Conservation (phyloP, 2,797 vertebrate genomes). For the Coccyzus lansbergi region DNA sequence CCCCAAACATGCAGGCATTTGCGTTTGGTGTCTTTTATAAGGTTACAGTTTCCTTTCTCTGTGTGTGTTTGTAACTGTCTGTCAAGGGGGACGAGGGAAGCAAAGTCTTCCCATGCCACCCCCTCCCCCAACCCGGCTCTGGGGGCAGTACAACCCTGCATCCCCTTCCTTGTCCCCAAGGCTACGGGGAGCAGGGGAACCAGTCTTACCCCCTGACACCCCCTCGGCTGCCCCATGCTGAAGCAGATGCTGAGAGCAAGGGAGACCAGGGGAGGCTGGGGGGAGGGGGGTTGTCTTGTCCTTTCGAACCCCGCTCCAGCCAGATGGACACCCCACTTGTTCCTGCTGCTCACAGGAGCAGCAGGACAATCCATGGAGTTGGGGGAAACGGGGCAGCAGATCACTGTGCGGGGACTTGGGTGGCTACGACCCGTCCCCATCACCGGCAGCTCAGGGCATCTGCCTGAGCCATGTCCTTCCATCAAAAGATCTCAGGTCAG, state of each 20-base stretch:
- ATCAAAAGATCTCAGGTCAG: constrained; percentile 10
- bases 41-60: constrained; percentile 61
- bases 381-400: not conserved
- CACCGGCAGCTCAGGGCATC: not conserved
- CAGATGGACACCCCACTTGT: not conserved
- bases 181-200: not conserved
- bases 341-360: not conserved
- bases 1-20: constrained; percentile 39
- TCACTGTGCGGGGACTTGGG: not conserved
- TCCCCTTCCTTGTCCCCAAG: not conserved
- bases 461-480: not conserved
- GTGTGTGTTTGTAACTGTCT: constrained; percentile 62
- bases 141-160: not conserved
- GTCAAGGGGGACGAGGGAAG: not conserved
- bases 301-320: not conserved
- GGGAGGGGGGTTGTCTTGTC: rapidly evolving
- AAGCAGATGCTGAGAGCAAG: not conserved
- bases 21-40: constrained; percentile 70
- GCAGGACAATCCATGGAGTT: not conserved
- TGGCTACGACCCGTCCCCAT: not conserved
- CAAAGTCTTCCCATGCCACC: not conserved
- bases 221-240: not conserved
- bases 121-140: not conserved
- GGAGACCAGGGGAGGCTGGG: not conserved
- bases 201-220: not conserved